A percentile compares a stretch with the other conserved stretches of the same genome.
phyloP scores from a whole-genome alignment of 2,113 vertebrate genomes.

The Tupaia chinensis region DNA sequence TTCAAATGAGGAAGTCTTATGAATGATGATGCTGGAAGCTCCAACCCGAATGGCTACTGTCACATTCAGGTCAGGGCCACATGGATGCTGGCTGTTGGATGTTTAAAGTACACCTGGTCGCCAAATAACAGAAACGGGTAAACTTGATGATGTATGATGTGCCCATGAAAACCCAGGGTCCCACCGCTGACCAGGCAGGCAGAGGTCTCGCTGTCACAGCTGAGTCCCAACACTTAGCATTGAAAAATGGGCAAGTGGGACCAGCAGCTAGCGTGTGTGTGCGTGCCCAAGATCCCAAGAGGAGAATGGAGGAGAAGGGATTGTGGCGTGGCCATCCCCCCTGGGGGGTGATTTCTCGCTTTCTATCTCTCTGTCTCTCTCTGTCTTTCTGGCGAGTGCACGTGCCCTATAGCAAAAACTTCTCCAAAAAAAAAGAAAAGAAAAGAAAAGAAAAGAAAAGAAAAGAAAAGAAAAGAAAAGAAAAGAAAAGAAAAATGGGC shows the following conservation, averaged over 20 bases:
- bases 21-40: rapidly evolving
- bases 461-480: too few relatives aligned
- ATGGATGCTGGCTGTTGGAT: neutral
- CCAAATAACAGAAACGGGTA: constrained; percentile 19
- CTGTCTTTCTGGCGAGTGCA: too few relatives aligned
- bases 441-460: too few relatives aligned
- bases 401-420: too few relatives aligned
- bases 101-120: constrained; percentile 26
- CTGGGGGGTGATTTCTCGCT: too few relatives aligned
- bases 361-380: too few relatives aligned
- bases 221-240: neutral
- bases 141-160: neutral
- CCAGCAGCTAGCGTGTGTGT: neutral
- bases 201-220: neutral
- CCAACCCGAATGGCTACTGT: neutral
- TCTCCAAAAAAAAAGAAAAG: too few relatives aligned
- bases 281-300: too few relatives aligned
- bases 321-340: too few relatives aligned
- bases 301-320: too few relatives aligned
- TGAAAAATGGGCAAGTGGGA: rapidly evolving
- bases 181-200: neutral
- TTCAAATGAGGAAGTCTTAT: neutral
- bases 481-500: rapidly evolving
- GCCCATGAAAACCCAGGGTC: neutral
- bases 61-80: neutral